phyloP scores from a whole-genome alignment of 2,113 vertebrate species.

The Gadus macrocephalus region DNA sequence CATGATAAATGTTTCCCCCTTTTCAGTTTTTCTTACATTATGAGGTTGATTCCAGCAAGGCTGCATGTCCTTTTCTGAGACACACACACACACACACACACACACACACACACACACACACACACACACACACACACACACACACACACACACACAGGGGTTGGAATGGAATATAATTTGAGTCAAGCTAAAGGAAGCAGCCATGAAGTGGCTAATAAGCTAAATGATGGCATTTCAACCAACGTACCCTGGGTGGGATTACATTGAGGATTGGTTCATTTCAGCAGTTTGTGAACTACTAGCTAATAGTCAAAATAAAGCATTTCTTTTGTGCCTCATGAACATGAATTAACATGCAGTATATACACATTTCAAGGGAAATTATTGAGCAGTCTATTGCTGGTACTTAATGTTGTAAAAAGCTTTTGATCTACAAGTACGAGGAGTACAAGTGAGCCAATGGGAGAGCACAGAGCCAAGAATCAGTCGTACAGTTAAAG shows the following conservation, averaged over 20 bases:
- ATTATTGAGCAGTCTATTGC: too few species aligned
- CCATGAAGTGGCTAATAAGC: conserved; percentile 14
- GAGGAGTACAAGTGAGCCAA: too few species aligned
- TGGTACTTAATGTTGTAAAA: too few species aligned
- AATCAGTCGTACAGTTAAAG: too few species aligned
- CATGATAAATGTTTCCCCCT: conserved; percentile 33
- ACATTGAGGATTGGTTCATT: conserved; percentile 17
- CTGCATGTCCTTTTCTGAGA: conserved; percentile 35
- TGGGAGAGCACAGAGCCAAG: too few species aligned
- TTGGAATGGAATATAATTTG: conserved; percentile 50
- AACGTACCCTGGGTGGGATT: conserved; percentile 15
- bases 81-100: conserved; percentile 29
- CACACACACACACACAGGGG: conserved; percentile 8
- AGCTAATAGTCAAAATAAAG: conserved; percentile 8
- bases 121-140: too few species aligned
- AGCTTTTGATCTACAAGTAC: too few species aligned
- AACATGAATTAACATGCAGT: neutral
- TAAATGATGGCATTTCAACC: conserved; percentile 27
- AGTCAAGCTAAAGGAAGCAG: conserved; percentile 10
- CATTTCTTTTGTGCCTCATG: conserved; percentile 12
- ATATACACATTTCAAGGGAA: neutral
- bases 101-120: neutral
- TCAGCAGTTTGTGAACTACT: conserved; percentile 27
- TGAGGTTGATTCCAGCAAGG: conserved; percentile 47
- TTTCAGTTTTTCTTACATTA: conserved; percentile 38